Conservation (phyloP, 2,113 vertebrate species). For the Eclectus roratus region DNA sequence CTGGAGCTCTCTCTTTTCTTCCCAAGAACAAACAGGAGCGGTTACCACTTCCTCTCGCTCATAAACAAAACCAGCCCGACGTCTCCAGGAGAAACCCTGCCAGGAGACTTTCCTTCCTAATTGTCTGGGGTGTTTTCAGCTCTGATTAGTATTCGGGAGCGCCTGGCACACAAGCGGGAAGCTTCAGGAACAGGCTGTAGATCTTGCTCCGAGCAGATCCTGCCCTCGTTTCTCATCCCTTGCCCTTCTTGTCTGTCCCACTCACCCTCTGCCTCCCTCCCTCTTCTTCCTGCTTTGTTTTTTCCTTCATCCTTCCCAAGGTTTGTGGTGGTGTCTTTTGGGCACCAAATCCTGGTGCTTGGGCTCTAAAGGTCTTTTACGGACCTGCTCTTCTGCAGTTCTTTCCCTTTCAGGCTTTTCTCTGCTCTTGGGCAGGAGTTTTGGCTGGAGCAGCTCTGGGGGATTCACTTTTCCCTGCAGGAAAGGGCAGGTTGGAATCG, state of each 20-base stretch:
- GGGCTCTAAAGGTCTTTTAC: background rate
- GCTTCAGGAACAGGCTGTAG: slow-evolving; percentile 3
- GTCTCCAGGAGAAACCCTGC: slow-evolving; percentile 63
- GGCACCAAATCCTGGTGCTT: background rate
- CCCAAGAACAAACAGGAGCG: slow-evolving; percentile 72
- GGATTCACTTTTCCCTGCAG: background rate
- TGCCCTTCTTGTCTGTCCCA: background rate
- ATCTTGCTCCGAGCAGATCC: background rate
- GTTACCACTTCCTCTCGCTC: slow-evolving; percentile 70
- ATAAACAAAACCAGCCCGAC: slow-evolving; percentile 66
- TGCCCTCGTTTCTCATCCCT: background rate
- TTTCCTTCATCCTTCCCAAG: background rate
- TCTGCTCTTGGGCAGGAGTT: background rate
- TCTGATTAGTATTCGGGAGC: slow-evolving; percentile 59
- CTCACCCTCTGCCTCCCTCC: background rate
- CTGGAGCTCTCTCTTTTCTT: slow-evolving; percentile 52
- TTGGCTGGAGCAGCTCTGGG: background rate
- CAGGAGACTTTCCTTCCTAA: slow-evolving; percentile 64
- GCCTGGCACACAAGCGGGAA: background rate
- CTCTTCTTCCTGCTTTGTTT: background rate
- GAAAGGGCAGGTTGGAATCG: background rate
- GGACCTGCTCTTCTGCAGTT: background rate
- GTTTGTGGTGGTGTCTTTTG: background rate
- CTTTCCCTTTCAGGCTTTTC: background rate
- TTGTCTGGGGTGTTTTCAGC: slow-evolving; percentile 28